Evolutionary conservation across 2,113 vertebrate genomes (phyloP).

Genomic region (Mormyrus iriodes): DNA sequence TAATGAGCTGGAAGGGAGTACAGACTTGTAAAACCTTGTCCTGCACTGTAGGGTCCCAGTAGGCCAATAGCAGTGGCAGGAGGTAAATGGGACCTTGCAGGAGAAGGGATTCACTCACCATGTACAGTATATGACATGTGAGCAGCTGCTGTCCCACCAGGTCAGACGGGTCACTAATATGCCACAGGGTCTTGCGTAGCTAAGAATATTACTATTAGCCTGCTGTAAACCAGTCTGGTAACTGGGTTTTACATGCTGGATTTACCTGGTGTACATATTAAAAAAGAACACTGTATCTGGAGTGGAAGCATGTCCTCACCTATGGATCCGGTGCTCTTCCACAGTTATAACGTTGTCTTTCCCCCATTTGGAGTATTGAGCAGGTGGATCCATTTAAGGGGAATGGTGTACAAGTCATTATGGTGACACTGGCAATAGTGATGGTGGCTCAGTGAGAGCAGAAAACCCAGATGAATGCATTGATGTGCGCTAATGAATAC

Average conservation of each 20-base stretch:
- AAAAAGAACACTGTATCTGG: conserved; percentile 39
- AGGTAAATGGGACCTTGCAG: background rate
- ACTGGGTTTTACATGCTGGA: conserved; percentile 42
- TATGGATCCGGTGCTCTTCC: background rate
- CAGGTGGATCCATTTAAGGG: conserved; percentile 14
- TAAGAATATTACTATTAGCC: conserved; percentile 45
- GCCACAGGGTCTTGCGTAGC: conserved; percentile 13
- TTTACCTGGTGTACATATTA: conserved; percentile 30
- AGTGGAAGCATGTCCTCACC: conserved; percentile 47
- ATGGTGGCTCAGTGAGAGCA: background rate
- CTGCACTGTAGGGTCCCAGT: background rate
- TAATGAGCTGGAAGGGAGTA: background rate
- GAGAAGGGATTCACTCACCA: background rate
- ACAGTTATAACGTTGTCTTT: background rate
- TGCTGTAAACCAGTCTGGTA: conserved; percentile 39
- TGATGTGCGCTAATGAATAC: conserved; percentile 27
- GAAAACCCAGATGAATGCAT: conserved; percentile 18
- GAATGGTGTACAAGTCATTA: conserved; percentile 6
- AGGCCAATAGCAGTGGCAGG: background rate
- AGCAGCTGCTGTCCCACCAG: background rate
- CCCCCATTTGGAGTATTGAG: conserved; percentile 6
- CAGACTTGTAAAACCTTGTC: background rate
- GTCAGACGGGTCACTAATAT: background rate
- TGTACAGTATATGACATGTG: background rate
- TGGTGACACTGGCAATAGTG: background rate